Percentiles rank a stretch among this genome's conserved stretches.
These are phyloP conservation scores for Porites divaricata DNA, from an alignment of 92 coral and sea anemone species.

Conservation along the genomic window DNA sequence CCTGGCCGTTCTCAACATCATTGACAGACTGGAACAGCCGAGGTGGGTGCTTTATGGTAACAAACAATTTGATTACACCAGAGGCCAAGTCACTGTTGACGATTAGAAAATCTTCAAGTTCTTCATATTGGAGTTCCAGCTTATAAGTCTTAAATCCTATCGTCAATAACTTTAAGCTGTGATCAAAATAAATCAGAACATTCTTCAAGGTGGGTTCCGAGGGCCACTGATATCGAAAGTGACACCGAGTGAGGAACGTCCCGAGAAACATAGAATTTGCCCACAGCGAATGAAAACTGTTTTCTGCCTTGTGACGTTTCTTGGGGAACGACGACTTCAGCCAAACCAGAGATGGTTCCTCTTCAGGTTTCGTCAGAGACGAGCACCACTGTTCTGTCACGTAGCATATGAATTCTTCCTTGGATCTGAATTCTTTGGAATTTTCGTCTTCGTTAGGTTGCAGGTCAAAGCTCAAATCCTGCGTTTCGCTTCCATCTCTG, in stretches of 20 bases:
- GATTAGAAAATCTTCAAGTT: constrained; percentile 72
- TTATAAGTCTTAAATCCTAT: constrained; percentile 20
- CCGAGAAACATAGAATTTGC: constrained; percentile 46
- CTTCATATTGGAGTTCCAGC: constrained; percentile 70
- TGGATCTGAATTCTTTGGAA: constrained; percentile 38
- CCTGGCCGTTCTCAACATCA: not conserved
- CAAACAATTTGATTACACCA: constrained; percentile 24
- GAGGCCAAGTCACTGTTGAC: constrained; percentile 49
- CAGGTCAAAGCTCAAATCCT: constrained; percentile 26
- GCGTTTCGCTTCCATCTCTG: not conserved
- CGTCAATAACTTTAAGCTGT: constrained; percentile 40
- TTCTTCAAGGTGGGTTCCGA: constrained; percentile 3
- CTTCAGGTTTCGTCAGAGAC: constrained; percentile 17
- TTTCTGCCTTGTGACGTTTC: constrained; percentile 6
- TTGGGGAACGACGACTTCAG: constrained; percentile 18
- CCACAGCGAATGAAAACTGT: constrained; percentile 11
- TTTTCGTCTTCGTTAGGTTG: constrained; percentile 7
- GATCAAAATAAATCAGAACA: constrained; percentile 36
- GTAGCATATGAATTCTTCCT: constrained; percentile 37
- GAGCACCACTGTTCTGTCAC: constrained; percentile 50
- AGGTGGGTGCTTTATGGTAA: constrained; percentile 63
- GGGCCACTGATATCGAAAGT: constrained; percentile 51
- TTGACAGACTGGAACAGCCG: constrained; percentile 40
- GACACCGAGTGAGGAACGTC: constrained; percentile 37
- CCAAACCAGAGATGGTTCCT: constrained; percentile 54